Percentiles rank a stretch among this genome's conserved stretches.
phyloP scores from a whole-genome alignment of 2,113 vertebrate genomes.

The Megaceryle torquata region DNA sequence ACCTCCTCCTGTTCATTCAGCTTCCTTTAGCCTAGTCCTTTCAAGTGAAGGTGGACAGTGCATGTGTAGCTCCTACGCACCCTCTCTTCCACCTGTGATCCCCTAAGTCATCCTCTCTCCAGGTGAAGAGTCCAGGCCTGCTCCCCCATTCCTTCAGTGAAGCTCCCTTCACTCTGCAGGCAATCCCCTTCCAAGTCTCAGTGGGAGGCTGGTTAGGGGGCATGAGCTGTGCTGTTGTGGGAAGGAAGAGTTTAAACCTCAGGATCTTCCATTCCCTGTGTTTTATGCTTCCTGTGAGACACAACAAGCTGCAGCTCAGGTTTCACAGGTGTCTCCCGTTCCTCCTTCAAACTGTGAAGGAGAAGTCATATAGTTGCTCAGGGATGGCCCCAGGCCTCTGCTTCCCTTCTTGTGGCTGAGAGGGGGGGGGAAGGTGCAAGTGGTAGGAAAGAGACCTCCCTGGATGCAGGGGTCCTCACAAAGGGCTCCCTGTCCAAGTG shows the following conservation, averaged over 20 bases:
- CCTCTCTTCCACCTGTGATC: not conserved
- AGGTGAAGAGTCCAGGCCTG: not conserved
- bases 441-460: not conserved
- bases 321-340: not conserved
- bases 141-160: not conserved
- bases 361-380: not conserved
- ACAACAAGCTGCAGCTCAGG: not conserved
- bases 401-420: not conserved
- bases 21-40: not conserved
- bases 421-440: not conserved
- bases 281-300: not conserved
- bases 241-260: not conserved
- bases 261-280: not conserved
- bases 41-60: not conserved
- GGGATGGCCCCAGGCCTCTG: not conserved
- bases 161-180: not conserved
- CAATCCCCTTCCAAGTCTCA: not conserved
- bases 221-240: fast-evolving
- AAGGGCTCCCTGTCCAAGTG: not conserved
- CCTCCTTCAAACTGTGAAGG: not conserved
- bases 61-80: not conserved
- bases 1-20: not conserved
- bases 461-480: not conserved
- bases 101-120: not conserved
- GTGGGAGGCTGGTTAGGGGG: not conserved